phyloP scores from a whole-genome alignment of 2,888 invertebrate genomes.

The Melipona beecheii region DNA sequence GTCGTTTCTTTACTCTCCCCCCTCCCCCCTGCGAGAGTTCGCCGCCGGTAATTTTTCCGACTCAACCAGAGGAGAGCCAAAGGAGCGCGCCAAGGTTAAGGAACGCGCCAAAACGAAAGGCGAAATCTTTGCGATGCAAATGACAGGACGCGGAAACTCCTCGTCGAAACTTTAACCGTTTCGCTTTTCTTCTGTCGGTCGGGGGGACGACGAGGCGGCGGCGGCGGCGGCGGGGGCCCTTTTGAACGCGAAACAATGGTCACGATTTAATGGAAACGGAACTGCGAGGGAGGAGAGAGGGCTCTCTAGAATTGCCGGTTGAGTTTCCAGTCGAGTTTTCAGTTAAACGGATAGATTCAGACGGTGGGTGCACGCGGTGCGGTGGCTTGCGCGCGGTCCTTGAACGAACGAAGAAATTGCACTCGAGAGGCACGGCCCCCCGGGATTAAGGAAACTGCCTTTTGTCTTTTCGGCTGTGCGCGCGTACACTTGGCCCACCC shows the following conservation, averaged over 20 bases:
- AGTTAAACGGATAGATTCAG: slow-evolving; percentile 32
- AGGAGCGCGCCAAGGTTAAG: neutral
- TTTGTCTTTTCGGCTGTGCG: slow-evolving; percentile 31
- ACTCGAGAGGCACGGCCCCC: slow-evolving; percentile 19
- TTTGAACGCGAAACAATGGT: slow-evolving; percentile 40
- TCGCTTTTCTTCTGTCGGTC: slow-evolving; percentile 9
- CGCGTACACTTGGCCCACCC: neutral
- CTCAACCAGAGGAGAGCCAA: neutral
- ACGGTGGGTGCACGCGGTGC: neutral
- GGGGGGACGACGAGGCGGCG: too few relatives aligned
- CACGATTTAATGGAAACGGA: slow-evolving; percentile 41
- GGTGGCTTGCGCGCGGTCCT: neutral
- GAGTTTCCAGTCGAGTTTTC: slow-evolving; percentile 33
- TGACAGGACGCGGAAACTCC: slow-evolving; percentile 22
- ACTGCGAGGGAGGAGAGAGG: slow-evolving; percentile 16
- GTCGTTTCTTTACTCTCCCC: too few relatives aligned
- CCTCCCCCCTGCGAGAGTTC: too few relatives aligned
- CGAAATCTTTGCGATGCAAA: slow-evolving; percentile 46
- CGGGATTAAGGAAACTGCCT: slow-evolving; percentile 34
- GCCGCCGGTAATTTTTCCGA: too few relatives aligned
- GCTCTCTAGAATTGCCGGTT: slow-evolving; percentile 2
- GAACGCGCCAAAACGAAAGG: neutral
- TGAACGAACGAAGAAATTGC: slow-evolving; percentile 24
- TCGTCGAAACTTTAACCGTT: slow-evolving; percentile 33
- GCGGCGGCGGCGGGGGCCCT: too few relatives aligned